Evolutionary conservation across 2,888 invertebrate species (phyloP).

Genomic region (Mylabris sibirica): DNA sequence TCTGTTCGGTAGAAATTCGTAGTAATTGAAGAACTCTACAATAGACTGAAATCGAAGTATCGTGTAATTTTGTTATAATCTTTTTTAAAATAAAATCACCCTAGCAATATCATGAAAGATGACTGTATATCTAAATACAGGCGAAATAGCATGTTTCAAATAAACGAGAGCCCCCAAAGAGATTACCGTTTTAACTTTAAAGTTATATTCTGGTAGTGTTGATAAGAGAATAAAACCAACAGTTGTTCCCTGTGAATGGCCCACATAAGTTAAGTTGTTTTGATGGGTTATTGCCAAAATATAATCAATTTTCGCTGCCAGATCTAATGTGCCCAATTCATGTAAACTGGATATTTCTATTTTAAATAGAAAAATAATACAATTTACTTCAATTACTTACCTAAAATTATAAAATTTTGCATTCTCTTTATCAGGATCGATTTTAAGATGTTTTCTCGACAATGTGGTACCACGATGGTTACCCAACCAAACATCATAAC

Average conservation of each 20-base stretch:
- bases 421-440: conserved; percentile 37
- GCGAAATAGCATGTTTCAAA: conserved; percentile 57
- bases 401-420: conserved; percentile 58
- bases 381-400: conserved; percentile 8
- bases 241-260: conserved; percentile 65
- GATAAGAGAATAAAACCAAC: conserved; percentile 70
- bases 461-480: conserved; percentile 79
- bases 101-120: background rate
- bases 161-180: conserved; percentile 73
- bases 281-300: conserved; percentile 21
- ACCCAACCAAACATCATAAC: conserved; percentile 67
- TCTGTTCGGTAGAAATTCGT: background rate
- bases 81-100: background rate
- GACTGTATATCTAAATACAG: background rate
- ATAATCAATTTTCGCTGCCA: conserved; percentile 27
- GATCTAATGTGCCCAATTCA: conserved; percentile 24
- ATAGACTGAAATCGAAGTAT: background rate
- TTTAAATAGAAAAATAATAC: background rate
- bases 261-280: conserved; percentile 20
- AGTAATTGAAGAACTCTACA: background rate
- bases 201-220: conserved; percentile 67
- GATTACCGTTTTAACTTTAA: conserved; percentile 69
- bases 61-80: too few relatives aligned
- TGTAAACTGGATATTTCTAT: conserved; percentile 18
- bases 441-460: conserved; percentile 62